These are phyloP conservation scores for Bombus confusus DNA, from an alignment of 1,140 invertebrate genomes.

Conservation along the genomic window DNA sequence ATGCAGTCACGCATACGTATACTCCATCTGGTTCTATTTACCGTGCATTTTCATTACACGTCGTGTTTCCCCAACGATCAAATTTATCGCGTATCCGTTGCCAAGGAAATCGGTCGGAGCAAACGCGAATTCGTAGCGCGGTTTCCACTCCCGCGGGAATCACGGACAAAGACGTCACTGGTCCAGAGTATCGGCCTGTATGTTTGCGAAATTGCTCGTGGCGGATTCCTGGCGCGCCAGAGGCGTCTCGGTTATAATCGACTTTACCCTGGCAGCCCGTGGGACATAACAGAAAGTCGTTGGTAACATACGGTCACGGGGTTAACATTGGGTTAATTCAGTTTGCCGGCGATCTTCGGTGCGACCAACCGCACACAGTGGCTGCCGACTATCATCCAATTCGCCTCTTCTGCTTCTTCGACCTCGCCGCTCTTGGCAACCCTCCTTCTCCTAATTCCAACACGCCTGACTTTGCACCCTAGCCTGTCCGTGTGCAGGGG, in stretches of 20 bases:
- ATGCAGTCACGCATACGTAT: neutral
- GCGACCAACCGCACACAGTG: slow-evolving; percentile 23
- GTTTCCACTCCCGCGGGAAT: neutral
- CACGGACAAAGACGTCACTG: neutral
- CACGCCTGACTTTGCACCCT: slow-evolving; percentile 53
- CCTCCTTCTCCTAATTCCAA: slow-evolving; percentile 60
- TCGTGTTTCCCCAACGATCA: neutral
- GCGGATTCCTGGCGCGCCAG: slow-evolving; percentile 10
- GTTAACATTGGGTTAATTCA: slow-evolving; percentile 73
- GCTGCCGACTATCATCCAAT: neutral
- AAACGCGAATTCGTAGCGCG: neutral
- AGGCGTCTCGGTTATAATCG: slow-evolving; percentile 44
- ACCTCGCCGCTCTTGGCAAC: neutral
- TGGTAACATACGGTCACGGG: slow-evolving; percentile 67
- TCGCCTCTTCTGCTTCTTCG: slow-evolving; percentile 5
- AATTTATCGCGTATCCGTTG: neutral
- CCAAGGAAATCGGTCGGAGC: neutral
- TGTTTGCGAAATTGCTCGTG: slow-evolving; percentile 38
- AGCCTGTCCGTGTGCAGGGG: slow-evolving; percentile 36
- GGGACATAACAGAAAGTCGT: slow-evolving; percentile 70
- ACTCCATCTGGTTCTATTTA: neutral
- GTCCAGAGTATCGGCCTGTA: slow-evolving; percentile 1
- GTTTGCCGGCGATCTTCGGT: slow-evolving; percentile 71
- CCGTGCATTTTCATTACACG: neutral
- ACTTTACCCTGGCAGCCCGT: slow-evolving; percentile 18